phyloP scores from a whole-genome alignment of 1,140 invertebrate species.

The Agraylea sexmaculata region DNA sequence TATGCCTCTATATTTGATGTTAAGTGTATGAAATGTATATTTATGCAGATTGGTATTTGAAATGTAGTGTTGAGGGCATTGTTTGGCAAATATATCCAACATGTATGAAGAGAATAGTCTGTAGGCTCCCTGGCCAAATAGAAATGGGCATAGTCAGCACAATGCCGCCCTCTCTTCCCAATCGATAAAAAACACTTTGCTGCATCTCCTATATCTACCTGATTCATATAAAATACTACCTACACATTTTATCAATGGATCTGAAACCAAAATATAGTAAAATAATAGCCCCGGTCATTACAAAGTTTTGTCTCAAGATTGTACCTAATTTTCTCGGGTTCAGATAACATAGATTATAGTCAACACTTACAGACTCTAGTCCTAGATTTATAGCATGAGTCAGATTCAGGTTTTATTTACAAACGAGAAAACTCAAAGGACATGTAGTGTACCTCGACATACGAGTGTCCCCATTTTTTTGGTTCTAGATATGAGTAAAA shows the following conservation, averaged over 20 bases:
- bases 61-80: not conserved
- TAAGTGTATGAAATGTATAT: constrained; percentile 4
- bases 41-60: not conserved
- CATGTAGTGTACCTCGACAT: no score
- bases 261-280: no score
- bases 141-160: constrained; percentile 18
- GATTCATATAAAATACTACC: no score
- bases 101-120: constrained; percentile 8
- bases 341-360: not conserved
- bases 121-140: constrained; percentile 16
- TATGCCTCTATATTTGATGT: not conserved
- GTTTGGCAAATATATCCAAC: constrained; percentile 1
- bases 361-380: not conserved
- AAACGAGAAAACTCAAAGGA: no score
- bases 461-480: no score
- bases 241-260: no score
- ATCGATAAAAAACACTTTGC: constrained; percentile 19
- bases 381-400: no score
- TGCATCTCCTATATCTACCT: not conserved
- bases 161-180: constrained; percentile 14
- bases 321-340: not conserved
- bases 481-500: no score
- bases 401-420: no score
- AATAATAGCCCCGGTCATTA: not conserved
- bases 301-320: not conserved